These are phyloP conservation scores for Nibea coibor DNA, from an alignment of 2,113 vertebrate species.

Conservation along the genomic window DNA sequence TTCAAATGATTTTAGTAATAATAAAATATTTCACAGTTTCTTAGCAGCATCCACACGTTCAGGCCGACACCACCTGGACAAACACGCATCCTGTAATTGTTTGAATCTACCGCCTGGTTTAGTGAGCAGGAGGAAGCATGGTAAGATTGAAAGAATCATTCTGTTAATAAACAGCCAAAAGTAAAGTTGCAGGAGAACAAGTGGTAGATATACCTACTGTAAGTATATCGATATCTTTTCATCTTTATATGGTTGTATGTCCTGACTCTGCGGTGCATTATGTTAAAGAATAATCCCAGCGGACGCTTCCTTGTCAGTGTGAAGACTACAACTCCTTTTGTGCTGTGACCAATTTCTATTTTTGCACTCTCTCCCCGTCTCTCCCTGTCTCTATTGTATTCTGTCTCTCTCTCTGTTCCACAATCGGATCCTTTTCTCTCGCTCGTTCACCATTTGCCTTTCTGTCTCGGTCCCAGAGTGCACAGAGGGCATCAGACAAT, in stretches of 20 bases:
- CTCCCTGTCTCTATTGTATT: slow-evolving; percentile 72
- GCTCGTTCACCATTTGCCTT: slow-evolving; percentile 52
- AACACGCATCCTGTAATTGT: slow-evolving; percentile 8
- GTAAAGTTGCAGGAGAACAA: slow-evolving; percentile 12
- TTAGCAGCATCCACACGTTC: slow-evolving; percentile 1
- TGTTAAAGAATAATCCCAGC: slow-evolving; percentile 28
- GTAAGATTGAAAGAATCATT: slow-evolving; percentile 3
- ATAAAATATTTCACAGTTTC: neutral
- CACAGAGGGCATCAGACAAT: slow-evolving; percentile 75
- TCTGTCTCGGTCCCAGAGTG: slow-evolving; percentile 54
- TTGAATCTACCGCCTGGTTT: slow-evolving; percentile 8
- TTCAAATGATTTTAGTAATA: neutral
- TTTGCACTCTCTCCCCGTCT: slow-evolving; percentile 51
- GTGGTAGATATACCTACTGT: slow-evolving; percentile 70
- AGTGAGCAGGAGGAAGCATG: neutral
- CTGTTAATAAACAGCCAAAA: neutral
- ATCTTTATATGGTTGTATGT: slow-evolving; percentile 66
- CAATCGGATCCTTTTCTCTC: slow-evolving; percentile 68
- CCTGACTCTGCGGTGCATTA: slow-evolving; percentile 68
- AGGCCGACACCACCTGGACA: slow-evolving; percentile 15
- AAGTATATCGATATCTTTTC: slow-evolving; percentile 59
- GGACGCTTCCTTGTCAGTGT: slow-evolving; percentile 7
- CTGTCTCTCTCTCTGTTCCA: slow-evolving; percentile 52
- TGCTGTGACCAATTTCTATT: slow-evolving; percentile 47
- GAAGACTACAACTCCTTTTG: slow-evolving; percentile 47